Percentiles rank a stretch among this genome's conserved stretches.
phyloP scores from a whole-genome alignment of 2,113 vertebrate species.

The Limanda limanda region DNA sequence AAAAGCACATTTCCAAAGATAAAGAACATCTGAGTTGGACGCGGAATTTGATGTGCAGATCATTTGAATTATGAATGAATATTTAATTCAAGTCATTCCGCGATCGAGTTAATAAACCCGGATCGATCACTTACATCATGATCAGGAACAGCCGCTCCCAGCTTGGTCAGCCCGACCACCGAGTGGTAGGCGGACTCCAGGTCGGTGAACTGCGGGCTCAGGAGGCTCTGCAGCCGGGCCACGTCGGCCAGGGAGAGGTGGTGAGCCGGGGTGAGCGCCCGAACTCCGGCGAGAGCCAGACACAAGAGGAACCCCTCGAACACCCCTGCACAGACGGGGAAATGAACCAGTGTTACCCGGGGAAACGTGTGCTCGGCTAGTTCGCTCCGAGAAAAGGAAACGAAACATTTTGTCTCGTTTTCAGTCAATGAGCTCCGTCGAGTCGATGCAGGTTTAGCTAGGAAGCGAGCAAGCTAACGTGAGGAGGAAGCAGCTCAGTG shows the following conservation, averaged over 20 bases:
- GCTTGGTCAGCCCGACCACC: slow-evolving; percentile 86
- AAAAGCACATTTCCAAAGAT: not conserved
- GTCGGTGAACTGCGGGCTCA: slow-evolving; percentile 86
- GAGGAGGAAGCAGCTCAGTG: slow-evolving; percentile 10
- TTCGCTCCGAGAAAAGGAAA: not conserved
- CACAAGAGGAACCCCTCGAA: slow-evolving; percentile 78
- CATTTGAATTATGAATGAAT: rapidly evolving
- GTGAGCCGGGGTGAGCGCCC: slow-evolving; percentile 88
- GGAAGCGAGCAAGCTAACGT: slow-evolving; percentile 30
- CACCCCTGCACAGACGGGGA: slow-evolving; percentile 74
- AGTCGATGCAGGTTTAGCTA: slow-evolving; percentile 27
- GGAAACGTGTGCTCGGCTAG: not conserved
- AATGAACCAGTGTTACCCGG: not conserved
- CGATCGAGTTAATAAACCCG: not conserved
- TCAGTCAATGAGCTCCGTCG: slow-evolving; percentile 54
- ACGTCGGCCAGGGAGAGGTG: slow-evolving; percentile 88
- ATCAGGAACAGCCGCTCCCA: slow-evolving; percentile 86
- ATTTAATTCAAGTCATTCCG: not conserved
- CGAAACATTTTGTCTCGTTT: not conserved
- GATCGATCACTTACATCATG: slow-evolving; percentile 82
- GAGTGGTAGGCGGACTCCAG: slow-evolving; percentile 90
- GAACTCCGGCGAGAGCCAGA: slow-evolving; percentile 74
- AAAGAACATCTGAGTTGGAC: not conserved
- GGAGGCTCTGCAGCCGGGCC: slow-evolving; percentile 84
- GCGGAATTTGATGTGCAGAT: no score